A percentile compares a stretch with the other conserved stretches of the same genome.
These are phyloP conservation scores for Seriola quinqueradiata DNA, from an alignment of 2,113 vertebrate genomes.

Conservation along the genomic window DNA sequence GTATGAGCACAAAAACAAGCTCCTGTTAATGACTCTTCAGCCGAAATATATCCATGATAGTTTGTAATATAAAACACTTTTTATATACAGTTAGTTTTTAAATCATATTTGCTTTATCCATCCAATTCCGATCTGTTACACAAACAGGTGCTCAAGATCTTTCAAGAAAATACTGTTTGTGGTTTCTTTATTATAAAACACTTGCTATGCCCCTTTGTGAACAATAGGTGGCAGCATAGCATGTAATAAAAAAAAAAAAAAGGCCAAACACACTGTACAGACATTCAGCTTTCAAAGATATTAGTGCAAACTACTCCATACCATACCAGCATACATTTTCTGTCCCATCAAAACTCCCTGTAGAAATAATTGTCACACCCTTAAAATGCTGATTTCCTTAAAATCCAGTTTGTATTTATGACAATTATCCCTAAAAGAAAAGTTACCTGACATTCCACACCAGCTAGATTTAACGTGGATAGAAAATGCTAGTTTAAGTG, in stretches of 20 bases:
- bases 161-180: neutral
- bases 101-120: neutral
- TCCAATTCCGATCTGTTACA: neutral
- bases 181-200: neutral
- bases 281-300: neutral
- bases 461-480: neutral
- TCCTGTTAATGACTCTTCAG: neutral
- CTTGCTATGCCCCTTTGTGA: slow-evolving; percentile 9
- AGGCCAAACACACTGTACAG: neutral
- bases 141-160: neutral
- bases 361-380: neutral
- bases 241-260: slow-evolving; percentile 13
- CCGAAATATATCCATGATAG: neutral
- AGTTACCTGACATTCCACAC: neutral
- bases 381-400: neutral
- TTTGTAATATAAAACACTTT: neutral
- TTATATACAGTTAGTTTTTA: neutral
- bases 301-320: neutral
- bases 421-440: neutral
- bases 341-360: neutral
- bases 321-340: neutral
- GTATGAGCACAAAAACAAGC: neutral
- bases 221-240: slow-evolving; percentile 74
- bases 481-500: too few species aligned
- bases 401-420: neutral